These are phyloP conservation scores for Pseudorectes ferrugineus DNA, from an alignment of 2,113 vertebrate genomes.

Conservation along the genomic window DNA sequence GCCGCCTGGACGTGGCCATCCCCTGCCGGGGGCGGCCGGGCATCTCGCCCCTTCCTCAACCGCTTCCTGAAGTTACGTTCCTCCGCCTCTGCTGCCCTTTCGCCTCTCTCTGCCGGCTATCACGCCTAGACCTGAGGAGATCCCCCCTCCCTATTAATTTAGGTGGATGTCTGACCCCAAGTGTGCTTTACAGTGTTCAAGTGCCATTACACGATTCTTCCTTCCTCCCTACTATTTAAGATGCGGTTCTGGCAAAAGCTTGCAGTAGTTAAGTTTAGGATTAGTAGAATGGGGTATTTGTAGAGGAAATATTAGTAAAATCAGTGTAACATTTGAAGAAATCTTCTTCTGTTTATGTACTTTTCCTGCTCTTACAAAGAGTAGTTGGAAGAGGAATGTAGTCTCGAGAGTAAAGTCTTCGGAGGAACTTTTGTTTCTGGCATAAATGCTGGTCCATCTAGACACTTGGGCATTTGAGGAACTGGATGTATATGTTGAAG, in stretches of 20 bases:
- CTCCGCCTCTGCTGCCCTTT: neutral
- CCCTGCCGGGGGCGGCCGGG: neutral
- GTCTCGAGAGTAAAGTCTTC: neutral
- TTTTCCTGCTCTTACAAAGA: neutral
- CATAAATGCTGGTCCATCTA: neutral
- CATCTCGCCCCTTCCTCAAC: neutral
- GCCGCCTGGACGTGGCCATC: neutral
- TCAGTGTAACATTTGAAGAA: neutral
- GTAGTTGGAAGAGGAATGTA: neutral
- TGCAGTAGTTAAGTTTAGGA: neutral
- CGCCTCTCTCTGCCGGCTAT: neutral
- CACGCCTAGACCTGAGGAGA: neutral
- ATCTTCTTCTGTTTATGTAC: neutral
- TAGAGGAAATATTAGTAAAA: neutral
- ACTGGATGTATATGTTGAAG: neutral
- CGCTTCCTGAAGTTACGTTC: neutral
- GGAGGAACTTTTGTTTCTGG: neutral
- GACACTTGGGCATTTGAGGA: neutral
- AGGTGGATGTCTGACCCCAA: neutral
- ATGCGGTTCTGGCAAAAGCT: neutral
- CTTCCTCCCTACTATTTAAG: neutral
- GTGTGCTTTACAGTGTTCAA: neutral
- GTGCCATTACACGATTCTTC: neutral
- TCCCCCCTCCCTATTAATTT: rapidly evolving
- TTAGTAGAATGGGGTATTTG: neutral